These are phyloP conservation scores for Hiodon tergisus DNA, from an alignment of 2,113 vertebrate genomes.

Conservation along the genomic window DNA sequence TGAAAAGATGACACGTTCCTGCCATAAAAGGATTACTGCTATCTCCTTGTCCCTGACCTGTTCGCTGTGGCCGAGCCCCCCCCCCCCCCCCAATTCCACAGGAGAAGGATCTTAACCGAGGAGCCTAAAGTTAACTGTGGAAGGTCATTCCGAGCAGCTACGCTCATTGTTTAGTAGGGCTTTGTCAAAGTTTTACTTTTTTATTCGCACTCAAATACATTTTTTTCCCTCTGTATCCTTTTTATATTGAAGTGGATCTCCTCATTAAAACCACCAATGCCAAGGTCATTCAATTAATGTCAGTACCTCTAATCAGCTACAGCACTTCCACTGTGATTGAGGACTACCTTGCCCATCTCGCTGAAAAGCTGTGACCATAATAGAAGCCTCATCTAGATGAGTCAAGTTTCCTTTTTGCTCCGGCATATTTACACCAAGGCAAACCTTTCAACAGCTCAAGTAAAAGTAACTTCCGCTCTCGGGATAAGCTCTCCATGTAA, in stretches of 20 bases:
- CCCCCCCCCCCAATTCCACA: constrained; percentile 34
- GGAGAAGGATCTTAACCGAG: constrained; percentile 29
- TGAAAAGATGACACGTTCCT: constrained; percentile 9
- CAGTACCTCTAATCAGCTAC: constrained; percentile 49
- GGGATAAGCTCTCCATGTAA: background rate
- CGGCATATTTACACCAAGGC: background rate
- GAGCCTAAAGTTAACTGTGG: constrained; percentile 38
- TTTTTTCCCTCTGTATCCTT: constrained; percentile 43
- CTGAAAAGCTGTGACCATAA: constrained; percentile 37
- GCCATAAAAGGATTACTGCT: constrained; percentile 16
- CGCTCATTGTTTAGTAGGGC: constrained; percentile 38
- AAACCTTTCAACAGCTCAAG: background rate
- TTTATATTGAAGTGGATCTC: constrained; percentile 40
- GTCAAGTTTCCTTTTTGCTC: background rate
- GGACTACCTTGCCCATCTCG: constrained; percentile 47
- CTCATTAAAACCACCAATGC: constrained; percentile 46
- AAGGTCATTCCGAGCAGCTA: constrained; percentile 37
- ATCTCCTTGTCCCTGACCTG: constrained; percentile 19
- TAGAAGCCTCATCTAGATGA: constrained; percentile 22
- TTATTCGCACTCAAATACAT: constrained; percentile 41
- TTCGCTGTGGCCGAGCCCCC: constrained; percentile 25
- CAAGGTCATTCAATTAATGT: constrained; percentile 57
- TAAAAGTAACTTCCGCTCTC: background rate
- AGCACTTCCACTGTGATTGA: constrained; percentile 42
- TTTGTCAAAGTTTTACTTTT: constrained; percentile 39